Conservation (phyloP, 2,888 invertebrate species). For the Ethmia dodecea region DNA sequence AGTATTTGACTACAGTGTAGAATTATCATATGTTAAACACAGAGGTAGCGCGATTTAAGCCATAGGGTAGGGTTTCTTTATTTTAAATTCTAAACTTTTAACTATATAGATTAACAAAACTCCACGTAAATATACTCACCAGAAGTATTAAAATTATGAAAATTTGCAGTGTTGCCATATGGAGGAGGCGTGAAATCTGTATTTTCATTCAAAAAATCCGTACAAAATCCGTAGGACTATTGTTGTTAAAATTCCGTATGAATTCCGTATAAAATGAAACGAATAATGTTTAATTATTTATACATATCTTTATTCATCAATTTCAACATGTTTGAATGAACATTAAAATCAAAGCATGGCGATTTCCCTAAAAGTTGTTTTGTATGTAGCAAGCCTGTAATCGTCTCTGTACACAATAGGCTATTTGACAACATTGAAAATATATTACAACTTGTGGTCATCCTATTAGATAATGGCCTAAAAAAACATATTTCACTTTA, state of each 20-base stretch:
- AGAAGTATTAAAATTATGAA: too few species aligned
- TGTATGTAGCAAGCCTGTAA: background rate
- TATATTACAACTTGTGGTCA: too few species aligned
- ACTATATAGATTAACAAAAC: too few species aligned
- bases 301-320: background rate
- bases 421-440: too few species aligned
- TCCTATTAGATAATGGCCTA: too few species aligned
- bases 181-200: background rate
- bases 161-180: background rate
- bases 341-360: background rate
- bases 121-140: too few species aligned
- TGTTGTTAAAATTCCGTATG: background rate
- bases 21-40: background rate
- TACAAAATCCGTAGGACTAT: background rate
- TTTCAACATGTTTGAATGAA: background rate
- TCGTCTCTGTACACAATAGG: conserved; percentile 2
- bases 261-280: background rate
- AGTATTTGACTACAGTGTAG: background rate
- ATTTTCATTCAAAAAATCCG: background rate
- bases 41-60: background rate
- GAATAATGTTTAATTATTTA: background rate
- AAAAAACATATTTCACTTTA: too few species aligned
- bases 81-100: too few species aligned
- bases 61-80: too few species aligned
- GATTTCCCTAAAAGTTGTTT: background rate